Evolutionary conservation across 1,140 invertebrate species (phyloP), one percentile per base, ranked within the genome.

Genomic region (Pogonomyrmex barbatus): DNA sequence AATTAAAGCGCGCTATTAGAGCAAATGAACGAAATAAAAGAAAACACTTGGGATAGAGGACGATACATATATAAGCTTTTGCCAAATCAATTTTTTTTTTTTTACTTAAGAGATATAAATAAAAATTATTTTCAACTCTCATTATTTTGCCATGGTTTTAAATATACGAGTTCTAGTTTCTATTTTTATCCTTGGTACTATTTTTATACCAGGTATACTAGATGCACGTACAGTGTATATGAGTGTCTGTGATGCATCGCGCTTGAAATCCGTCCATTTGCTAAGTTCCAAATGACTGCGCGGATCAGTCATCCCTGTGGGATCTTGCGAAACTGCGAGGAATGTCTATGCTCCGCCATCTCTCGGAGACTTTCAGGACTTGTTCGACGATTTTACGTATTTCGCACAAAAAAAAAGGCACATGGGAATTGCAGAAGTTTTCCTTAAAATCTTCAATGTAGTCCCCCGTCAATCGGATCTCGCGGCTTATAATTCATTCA

Each of bases 351-450:
- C 81, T 68, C 90, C 88, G 94, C 94, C 94, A 95, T 94, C 94
- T 95, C 89, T 94, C 90, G 94, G 93, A 89, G 87, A 88, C 58
- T 86, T 77, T 70, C 12, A 83, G 94, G 91, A 94, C 93, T 91
- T 86, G 86, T 70, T 89, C 83, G 65, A 78, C 91, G 84, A 93
- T 94, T 94, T 94, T 94, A 93, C 87, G 87, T 63, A 71, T 90
- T 93, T 93, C 89, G 6, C 77, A 68, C 89, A 93, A 93, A 93
- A 94, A 93, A 91, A 94, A 94, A 92, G 90, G 92, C 90, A 33
- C 30, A n/a, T 45, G 88, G 87, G 87, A 78, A 86, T 86, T 87
- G 87, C 87, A 76, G 87, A 91, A 91, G 73, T 70, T 76, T 83
- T 36, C 10, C 12, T 39, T 70, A 36, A 24, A 52, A 47, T 39